Percentiles rank a stretch among this genome's conserved stretches.
Conservation (phyloP, 2,113 vertebrate species). For the Podocnemis expansa region DNA sequence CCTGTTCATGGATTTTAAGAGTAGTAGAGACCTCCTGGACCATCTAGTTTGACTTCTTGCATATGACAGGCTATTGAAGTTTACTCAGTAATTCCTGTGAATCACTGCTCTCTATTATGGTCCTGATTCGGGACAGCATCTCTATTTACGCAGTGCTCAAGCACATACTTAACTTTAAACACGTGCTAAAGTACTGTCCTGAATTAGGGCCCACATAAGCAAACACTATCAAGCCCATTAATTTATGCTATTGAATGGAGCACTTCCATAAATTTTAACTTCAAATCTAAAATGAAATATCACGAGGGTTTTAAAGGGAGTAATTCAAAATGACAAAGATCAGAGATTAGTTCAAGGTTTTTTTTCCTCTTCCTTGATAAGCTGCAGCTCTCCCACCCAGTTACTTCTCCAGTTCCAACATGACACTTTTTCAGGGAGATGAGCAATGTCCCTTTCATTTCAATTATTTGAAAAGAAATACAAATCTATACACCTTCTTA, state of each 20-base stretch:
- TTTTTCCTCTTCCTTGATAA: neutral
- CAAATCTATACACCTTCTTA: slow-evolving; percentile 61
- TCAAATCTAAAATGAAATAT: neutral
- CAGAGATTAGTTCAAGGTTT: neutral
- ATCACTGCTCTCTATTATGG: neutral
- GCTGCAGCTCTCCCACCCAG: neutral
- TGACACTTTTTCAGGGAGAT: neutral
- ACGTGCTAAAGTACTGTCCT: neutral
- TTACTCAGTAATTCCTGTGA: neutral
- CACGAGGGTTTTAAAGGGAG: neutral
- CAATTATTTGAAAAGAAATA: slow-evolving; percentile 19
- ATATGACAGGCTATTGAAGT: neutral
- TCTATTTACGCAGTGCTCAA: slow-evolving; percentile 56
- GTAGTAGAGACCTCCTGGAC: neutral
- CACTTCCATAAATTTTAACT: neutral
- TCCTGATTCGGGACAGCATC: slow-evolving; percentile 22
- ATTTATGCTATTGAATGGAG: neutral
- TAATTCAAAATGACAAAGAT: neutral
- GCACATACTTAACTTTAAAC: slow-evolving; percentile 40
- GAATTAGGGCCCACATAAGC: neutral
- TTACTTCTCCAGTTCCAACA: neutral
- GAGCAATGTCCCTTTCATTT: slow-evolving; percentile 11
- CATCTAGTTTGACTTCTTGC: slow-evolving; percentile 4
- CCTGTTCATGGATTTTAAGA: slow-evolving; percentile 10
- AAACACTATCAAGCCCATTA: neutral